Base-by-base conservation (phyloP, 2,797 vertebrate species). In the Epinephelus malabaricus region DNA sequence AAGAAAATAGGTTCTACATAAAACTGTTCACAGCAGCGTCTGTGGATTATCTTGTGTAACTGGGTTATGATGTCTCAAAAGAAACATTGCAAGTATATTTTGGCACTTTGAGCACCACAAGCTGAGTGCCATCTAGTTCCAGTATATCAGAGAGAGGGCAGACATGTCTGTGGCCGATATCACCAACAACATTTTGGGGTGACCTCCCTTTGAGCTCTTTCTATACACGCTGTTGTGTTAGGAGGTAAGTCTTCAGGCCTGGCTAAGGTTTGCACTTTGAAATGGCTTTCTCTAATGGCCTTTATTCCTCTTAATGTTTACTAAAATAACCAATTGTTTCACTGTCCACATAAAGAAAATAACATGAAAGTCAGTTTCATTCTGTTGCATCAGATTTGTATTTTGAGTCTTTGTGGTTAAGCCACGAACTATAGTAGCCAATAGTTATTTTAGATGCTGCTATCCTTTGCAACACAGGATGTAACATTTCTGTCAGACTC, bases 341-440 rank as follows among this genome's bases (percentile, higher is more conserved):
- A 51, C 27, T 17, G 13, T 56, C 18, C 40, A 67, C 17, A 61
- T 21, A 10, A 67, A 38, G 49, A 43, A 5, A 23, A 61, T 40
- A 43, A 43, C 40, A 38, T 38, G 40, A 25, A 14, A 64, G 27
- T 56, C 34, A 3, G 64, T 38, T 69, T 55, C 50, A 2, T 54
- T 62, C 65, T 25, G 49, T 55, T 62, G 43, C 58, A 27, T 56
- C 70, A 62, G 64, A 23, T 25, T 50, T 67, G 8, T 72, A 63
- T 63, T 68, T 25, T 38, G 19, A 77, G 62, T 45, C 62, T 17
- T 51, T 40, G 69, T 51, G 61, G 67, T 55, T 4, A 2, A 13
- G 12, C n/a, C 50, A 2, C 19, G n/a, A 38, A 27, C 40, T 38
- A 0, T 7, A 12, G 40, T 12, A 10, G 50, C 70, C 50, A 69